Conservation (phyloP, 2,113 vertebrate genomes). For the Catharus bicknelli region DNA sequence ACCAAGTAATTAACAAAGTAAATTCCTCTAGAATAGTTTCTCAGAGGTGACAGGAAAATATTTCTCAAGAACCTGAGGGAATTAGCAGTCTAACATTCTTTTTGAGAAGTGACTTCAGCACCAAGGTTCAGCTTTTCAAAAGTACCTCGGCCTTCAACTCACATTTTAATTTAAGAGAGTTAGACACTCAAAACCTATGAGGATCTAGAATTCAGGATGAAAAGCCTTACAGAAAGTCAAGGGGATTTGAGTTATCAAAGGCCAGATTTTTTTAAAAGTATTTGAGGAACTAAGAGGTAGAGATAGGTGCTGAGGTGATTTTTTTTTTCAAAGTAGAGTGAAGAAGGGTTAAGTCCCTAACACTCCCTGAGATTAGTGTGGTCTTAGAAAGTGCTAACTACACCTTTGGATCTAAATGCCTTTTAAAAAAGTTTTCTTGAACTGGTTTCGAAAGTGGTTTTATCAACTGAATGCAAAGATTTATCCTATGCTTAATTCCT, state of each 20-base stretch:
- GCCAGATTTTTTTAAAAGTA: not conserved
- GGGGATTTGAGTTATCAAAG: constrained; percentile 52
- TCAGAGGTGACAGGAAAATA: not conserved
- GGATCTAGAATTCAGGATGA: constrained; percentile 37
- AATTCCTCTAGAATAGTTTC: not conserved
- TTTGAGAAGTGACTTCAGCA: constrained; percentile 2
- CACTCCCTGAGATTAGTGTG: constrained; percentile 26
- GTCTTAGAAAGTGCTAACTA: constrained; percentile 35
- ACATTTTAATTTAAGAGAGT: constrained; percentile 12
- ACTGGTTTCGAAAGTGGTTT: constrained; percentile 23
- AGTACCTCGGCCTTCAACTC: not conserved
- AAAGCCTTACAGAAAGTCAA: constrained; percentile 19
- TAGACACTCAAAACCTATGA: not conserved
- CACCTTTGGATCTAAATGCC: constrained; percentile 18
- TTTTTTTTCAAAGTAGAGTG: constrained; percentile 18
- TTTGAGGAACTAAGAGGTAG: constrained; percentile 12
- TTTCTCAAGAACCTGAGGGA: not conserved
- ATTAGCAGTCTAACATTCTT: not conserved
- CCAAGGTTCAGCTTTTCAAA: not conserved
- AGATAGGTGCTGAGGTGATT: not conserved
- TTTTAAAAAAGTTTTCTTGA: not conserved
- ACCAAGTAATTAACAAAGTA: constrained; percentile 44
- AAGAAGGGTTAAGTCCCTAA: constrained; percentile 42
- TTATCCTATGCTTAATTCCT: not conserved
- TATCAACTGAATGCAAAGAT: constrained; percentile 10